A percentile compares a stretch with the other conserved stretches of the same genome.
phyloP scores from a whole-genome alignment of 2,113 vertebrate species.

The Mesoclemmys tuberculata region DNA sequence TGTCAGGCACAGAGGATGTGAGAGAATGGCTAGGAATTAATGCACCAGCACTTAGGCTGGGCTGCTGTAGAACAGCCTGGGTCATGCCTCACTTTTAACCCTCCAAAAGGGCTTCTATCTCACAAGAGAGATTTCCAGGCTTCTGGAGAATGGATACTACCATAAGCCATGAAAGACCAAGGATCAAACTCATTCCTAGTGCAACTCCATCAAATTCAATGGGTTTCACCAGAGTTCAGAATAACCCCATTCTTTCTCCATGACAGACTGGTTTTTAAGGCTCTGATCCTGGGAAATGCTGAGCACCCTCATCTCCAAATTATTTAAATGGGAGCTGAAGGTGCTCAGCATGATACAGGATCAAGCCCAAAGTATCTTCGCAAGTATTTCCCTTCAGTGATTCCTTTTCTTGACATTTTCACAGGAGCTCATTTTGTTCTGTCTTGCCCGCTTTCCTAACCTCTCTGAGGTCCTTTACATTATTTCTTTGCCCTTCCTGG shows the following conservation, averaged over 20 bases:
- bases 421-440: background rate
- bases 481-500: background rate
- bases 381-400: background rate
- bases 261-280: background rate
- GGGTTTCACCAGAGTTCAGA: background rate
- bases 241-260: background rate
- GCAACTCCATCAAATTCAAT: fast-evolving
- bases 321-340: background rate
- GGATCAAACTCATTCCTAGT: background rate
- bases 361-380: background rate
- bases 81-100: background rate
- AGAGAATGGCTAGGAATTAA: fast-evolving
- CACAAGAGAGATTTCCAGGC: background rate
- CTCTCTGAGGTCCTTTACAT: background rate
- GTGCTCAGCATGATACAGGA: background rate
- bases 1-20: background rate
- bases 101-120: background rate
- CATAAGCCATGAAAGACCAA: background rate
- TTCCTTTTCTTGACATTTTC: background rate
- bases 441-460: background rate
- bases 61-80: background rate
- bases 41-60: background rate
- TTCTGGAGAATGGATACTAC: background rate
- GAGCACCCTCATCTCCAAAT: background rate
- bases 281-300: background rate